These are phyloP conservation scores for Pollenia amentaria DNA, from an alignment of 2,888 invertebrate genomes.

Conservation along the genomic window DNA sequence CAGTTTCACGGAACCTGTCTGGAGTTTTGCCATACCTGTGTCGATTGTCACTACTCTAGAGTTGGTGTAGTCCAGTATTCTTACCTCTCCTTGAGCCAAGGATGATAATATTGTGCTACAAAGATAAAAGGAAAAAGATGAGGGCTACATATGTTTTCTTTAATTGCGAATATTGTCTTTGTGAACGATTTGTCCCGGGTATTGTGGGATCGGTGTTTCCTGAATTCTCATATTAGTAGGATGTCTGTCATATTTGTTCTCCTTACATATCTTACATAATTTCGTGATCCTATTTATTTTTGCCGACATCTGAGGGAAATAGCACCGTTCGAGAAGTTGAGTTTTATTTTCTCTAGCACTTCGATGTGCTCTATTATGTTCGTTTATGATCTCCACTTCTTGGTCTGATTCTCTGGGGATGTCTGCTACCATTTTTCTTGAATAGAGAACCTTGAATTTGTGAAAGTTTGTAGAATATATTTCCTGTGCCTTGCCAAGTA, in stretches of 20 bases:
- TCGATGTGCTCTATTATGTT: not conserved
- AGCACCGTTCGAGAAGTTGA: conserved; percentile 54
- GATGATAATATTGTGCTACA: conserved; percentile 3
- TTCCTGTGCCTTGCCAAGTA: conserved; percentile 1
- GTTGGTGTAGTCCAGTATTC: too few species aligned
- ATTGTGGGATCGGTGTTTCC: conserved; percentile 33
- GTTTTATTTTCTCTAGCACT: conserved; percentile 5
- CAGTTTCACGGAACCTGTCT: conserved; percentile 45
- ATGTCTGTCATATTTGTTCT: conserved; percentile 14
- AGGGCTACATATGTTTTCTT: not conserved
- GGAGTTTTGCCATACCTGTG: too few species aligned
- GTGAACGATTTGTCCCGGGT: conserved; percentile 9
- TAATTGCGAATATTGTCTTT: not conserved
- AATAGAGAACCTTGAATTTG: not conserved
- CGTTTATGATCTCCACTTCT: conserved; percentile 32
- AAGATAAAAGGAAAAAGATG: conserved; percentile 1
- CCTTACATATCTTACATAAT: conserved; percentile 6
- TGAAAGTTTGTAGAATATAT: not conserved
- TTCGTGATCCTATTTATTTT: not conserved
- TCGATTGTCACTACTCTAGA: too few species aligned
- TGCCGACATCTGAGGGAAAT: conserved; percentile 36
- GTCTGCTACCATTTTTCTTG: conserved; percentile 18
- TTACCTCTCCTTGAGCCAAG: too few species aligned
- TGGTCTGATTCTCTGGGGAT: conserved; percentile 2
- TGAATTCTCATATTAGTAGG: not conserved